Evolutionary conservation across 2,113 vertebrate species (phyloP).

Genomic region (Eudorcas thomsonii): DNA sequence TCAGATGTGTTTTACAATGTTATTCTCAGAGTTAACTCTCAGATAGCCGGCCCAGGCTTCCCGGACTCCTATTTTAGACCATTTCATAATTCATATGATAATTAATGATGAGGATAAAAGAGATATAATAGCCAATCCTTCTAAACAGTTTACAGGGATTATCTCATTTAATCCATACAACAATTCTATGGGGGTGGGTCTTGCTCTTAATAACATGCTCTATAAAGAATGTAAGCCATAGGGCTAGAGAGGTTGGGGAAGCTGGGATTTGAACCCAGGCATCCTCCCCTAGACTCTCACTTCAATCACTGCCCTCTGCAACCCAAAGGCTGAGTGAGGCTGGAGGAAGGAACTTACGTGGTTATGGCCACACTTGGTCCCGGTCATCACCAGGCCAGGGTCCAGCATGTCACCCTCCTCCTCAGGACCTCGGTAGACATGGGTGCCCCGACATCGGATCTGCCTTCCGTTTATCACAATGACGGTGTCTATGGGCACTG

Average conservation of each 20-base stretch:
- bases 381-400: conserved; percentile 94
- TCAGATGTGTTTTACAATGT: neutral
- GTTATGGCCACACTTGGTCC: conserved; percentile 93
- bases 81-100: neutral
- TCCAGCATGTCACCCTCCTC: conserved; percentile 92
- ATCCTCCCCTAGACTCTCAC: neutral
- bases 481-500: conserved; percentile 92
- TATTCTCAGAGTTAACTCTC: neutral
- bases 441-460: conserved; percentile 90
- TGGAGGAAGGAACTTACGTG: conserved; percentile 81
- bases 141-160: neutral
- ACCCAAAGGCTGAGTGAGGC: neutral
- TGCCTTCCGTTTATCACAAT: conserved; percentile 76
- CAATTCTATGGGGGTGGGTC: neutral
- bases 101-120: neutral
- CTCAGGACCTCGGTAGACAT: conserved; percentile 87
- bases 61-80: neutral
- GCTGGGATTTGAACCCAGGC: neutral
- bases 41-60: neutral
- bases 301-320: neutral
- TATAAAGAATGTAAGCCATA: neutral
- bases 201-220: neutral
- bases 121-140: neutral
- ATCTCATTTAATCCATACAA: neutral
- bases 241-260: neutral